Evolutionary conservation across 2,888 invertebrate genomes (phyloP).

Genomic region (Synanthedon vespiformis): DNA sequence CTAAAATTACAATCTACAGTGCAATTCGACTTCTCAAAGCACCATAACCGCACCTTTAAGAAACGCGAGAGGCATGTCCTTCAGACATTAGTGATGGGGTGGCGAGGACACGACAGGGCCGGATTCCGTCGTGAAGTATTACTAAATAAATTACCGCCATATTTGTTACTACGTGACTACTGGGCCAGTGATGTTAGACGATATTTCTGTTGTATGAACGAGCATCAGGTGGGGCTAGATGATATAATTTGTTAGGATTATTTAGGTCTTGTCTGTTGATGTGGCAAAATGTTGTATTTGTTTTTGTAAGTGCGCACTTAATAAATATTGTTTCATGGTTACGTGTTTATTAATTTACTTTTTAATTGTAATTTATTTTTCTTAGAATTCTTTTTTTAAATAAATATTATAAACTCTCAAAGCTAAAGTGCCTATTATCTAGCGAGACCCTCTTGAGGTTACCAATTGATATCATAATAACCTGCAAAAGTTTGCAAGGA

Average conservation of each 20-base stretch:
- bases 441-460: too few relatives aligned
- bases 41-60: conserved; percentile 27
- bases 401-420: too few relatives aligned
- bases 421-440: too few relatives aligned
- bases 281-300: too few relatives aligned
- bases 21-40: neutral
- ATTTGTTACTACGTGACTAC: conserved; percentile 44
- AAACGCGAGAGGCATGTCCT: conserved; percentile 45
- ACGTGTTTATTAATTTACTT: too few relatives aligned
- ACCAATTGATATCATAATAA: too few relatives aligned
- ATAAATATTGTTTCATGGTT: too few relatives aligned
- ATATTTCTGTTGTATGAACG: conserved; percentile 15
- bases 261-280: neutral
- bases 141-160: conserved; percentile 40
- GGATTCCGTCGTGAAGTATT: conserved; percentile 44
- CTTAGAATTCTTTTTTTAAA: too few relatives aligned
- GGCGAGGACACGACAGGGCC: conserved; percentile 39
- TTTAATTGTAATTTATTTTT: too few relatives aligned
- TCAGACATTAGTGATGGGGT: conserved; percentile 46
- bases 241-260: conserved; percentile 19
- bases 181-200: conserved; percentile 10
- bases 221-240: conserved; percentile 33
- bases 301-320: too few relatives aligned
- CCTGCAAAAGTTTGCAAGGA: too few relatives aligned
- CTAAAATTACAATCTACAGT: too few relatives aligned